Evolutionary conservation across 2,797 vertebrate species (phyloP), one percentile per base, ranked within the genome.

Genomic region (Philypnodon macrostomus): DNA sequence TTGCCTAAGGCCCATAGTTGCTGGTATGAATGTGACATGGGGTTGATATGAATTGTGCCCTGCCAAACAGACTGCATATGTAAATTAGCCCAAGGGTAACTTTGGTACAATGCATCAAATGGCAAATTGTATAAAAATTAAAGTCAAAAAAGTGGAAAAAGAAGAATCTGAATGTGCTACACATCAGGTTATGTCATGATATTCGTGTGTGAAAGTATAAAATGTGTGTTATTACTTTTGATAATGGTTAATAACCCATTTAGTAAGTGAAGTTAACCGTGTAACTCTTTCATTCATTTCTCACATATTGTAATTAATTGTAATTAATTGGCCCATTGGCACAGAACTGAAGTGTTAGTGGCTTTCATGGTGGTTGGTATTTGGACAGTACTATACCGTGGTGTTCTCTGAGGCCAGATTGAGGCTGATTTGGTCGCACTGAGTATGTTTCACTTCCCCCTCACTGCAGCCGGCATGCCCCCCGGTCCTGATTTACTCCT

Each of bases 401-500:
- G 62, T 37, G 38, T 57, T 80, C 58, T 75, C 75, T 63, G 58
- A 79, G 74, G 78, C 72, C 76, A 82, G 75, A 81, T 70, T 76
- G 67, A 78, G 75, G 63, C 63, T 85, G 76, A 84, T 81, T 87
- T 79, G 72, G 79, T 85, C 82, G 74, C 70, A 73, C 63, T 78
- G 77, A 86, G 81, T 85, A 79, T 84, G 78, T 79, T 72, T 83
- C 84, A 81, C 73, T 86, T 78, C 73, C 80, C 78, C 80, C 75
- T 80, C 81, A 83, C 79, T 82, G 73, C 75, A 87, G 78, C 77
- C 67, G 58, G 72, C 74, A 53, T 82, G 82, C 81, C 87, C 84
- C 60, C 63, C 29, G 86, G 84, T 87, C 77, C 75, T 70, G 77
- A 71, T 84, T 85, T 85, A 74, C 75, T 75, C 75, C 78, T 84